Conservation (phyloP, 2,888 invertebrate species). For the Adineta ricciae region DNA sequence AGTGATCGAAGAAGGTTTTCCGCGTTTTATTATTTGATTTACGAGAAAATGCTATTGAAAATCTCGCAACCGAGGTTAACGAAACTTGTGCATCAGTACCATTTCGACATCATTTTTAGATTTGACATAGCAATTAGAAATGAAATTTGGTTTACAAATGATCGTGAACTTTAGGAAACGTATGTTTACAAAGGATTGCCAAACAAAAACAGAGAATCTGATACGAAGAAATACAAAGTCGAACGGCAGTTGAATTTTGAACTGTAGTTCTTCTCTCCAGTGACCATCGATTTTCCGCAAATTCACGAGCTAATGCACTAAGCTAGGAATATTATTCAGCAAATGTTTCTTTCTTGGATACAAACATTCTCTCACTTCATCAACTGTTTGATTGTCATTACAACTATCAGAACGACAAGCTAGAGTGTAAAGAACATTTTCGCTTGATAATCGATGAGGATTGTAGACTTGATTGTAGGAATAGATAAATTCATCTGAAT, state of each 20-base stretch:
- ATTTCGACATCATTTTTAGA: background rate
- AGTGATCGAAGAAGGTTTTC: background rate
- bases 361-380: background rate
- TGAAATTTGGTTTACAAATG: too few relatives aligned
- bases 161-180: too few relatives aligned
- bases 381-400: background rate
- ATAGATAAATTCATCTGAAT: background rate
- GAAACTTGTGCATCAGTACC: background rate
- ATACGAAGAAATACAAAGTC: background rate
- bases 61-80: background rate
- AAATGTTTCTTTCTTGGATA: background rate
- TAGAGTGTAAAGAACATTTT: background rate
- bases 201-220: too few relatives aligned
- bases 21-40: background rate
- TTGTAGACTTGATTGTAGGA: background rate
- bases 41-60: conserved; percentile 4
- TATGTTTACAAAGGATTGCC: too few relatives aligned
- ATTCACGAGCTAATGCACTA: background rate
- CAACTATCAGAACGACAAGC: background rate
- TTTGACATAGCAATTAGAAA: too few relatives aligned
- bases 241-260: background rate
- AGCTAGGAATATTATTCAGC: background rate
- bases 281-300: background rate
- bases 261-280: background rate
- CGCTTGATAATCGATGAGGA: background rate